Base-by-base conservation (phyloP, 2,113 vertebrate species). In the Nothobranchius kuhntae region DNA sequence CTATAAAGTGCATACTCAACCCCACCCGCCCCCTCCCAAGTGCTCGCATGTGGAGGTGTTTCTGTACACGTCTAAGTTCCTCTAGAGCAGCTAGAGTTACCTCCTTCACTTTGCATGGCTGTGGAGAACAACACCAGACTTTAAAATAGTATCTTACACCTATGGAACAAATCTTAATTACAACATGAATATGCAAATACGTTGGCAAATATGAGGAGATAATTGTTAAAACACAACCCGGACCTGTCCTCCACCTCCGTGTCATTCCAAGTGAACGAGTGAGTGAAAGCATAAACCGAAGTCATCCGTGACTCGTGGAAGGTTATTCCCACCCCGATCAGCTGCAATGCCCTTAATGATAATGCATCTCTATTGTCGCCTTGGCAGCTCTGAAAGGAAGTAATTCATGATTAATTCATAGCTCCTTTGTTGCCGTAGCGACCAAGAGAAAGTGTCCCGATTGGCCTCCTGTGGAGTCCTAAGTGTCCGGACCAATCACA, bases 81-180 rank as follows among this genome's bases (percentile, higher is more conserved):
- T 86, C 86, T 81, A 77, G 80, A 88, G 78, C 65, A 48, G 77
- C 83, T 82, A 54, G 80, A 60, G 84, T 74, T 63, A 82, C 85
- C 87, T 77, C 77, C 77, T 21, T 47, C 73, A 13, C 0, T 70
- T 77, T 75, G 77, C 81, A 80, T 76, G 77, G 86, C 80, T 83
- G 87, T 79, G 84, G 73, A 78, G 81, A 85, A 67, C 75, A 80
- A 78, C 71, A 82, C 83, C 87, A 83, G 83, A 87, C 85, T 93
- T 94, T 94, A 88, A 95, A 95, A 95, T 95, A 95, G 92, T 93
- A 96, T 94, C 93, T 94, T 96, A 96, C 92, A 94, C 81, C 86
- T 91, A 89, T 91, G 93, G 89, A 95, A 95, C 92, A 92, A 89
- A 88, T 93, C 91, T 96, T 96, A 52, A 40, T 63, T 95, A 95